Percentiles rank a stretch among this genome's conserved stretches.
phyloP scores from a whole-genome alignment of 1,140 invertebrate species.

The Trissolcus basalis region DNA sequence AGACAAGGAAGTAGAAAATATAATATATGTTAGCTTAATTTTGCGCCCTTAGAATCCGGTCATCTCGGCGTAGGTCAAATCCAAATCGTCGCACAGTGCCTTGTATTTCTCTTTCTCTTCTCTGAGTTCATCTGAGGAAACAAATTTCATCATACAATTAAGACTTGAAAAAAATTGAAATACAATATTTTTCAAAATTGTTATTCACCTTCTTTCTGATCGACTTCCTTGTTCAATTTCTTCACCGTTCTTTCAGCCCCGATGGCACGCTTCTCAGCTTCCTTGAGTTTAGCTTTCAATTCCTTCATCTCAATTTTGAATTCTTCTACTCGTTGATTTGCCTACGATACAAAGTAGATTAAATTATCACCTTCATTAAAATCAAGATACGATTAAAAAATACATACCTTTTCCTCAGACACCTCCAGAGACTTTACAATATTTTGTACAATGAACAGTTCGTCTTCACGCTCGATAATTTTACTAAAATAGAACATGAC shows the following conservation, averaged over 20 bases:
- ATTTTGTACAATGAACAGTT: conserved; percentile 74
- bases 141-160: too few species aligned
- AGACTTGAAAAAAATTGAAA: too few species aligned
- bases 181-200: conserved; percentile 3
- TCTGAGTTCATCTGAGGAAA: conserved; percentile 81
- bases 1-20: conserved; percentile 64
- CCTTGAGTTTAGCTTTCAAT: conserved; percentile 69
- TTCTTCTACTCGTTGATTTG: conserved; percentile 72
- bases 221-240: conserved; percentile 70
- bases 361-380: too few species aligned
- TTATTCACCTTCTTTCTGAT: conserved; percentile 71
- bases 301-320: conserved; percentile 72
- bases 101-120: conserved; percentile 83
- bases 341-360: conserved; percentile 50
- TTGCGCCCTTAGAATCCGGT: conserved; percentile 72
- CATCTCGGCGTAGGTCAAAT: conserved; percentile 80
- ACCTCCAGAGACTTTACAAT: conserved; percentile 75
- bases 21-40: conserved; percentile 38
- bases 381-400: neutral
- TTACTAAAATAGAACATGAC: conserved; percentile 59
- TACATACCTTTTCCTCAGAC: conserved; percentile 72
- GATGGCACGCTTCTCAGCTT: conserved; percentile 72
- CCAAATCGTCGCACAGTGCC: conserved; percentile 84
- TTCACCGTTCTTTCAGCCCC: conserved; percentile 71
- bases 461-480: conserved; percentile 74